Percentiles rank a stretch among this genome's conserved stretches.
phyloP scores from a whole-genome alignment of 2,888 invertebrate species.

The Cremastinae sp. region DNA sequence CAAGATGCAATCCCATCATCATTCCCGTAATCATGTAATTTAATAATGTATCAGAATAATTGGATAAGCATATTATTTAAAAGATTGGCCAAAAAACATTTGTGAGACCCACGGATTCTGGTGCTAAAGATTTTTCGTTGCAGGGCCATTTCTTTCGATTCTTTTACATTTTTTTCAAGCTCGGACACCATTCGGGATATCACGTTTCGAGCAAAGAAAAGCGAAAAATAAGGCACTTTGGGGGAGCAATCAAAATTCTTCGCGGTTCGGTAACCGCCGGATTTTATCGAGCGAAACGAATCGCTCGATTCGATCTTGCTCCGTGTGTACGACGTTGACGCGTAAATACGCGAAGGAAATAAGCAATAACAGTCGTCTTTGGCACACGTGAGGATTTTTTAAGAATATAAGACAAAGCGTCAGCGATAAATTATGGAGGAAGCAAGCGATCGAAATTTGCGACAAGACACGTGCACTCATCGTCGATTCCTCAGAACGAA shows the following conservation, averaged over 20 bases:
- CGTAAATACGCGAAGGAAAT: conserved; percentile 10
- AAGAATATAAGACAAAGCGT: conserved; percentile 12
- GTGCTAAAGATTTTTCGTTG: no score
- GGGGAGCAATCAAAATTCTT: conserved; percentile 61
- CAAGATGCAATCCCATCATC: no score
- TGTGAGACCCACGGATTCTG: no score
- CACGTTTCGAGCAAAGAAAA: conserved; percentile 47
- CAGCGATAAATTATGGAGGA: neutral
- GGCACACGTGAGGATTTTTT: conserved; percentile 16
- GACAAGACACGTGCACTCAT: conserved; percentile 15
- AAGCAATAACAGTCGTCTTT: conserved; percentile 10
- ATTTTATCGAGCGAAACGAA: conserved; percentile 67
- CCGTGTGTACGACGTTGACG: conserved; percentile 52
- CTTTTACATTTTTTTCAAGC: neutral
- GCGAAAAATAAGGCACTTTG: conserved; percentile 44
- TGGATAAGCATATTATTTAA: no score
- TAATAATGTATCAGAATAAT: no score
- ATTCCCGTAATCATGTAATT: no score
- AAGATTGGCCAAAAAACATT: no score
- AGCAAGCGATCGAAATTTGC: conserved; percentile 1
- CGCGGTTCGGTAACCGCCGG: conserved; percentile 63
- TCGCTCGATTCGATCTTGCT: conserved; percentile 57
- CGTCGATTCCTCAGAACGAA: neutral
- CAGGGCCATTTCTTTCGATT: neutral
- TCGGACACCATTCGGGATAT: conserved; percentile 14